These are phyloP conservation scores for Zoanthus solanderi DNA, from an alignment of 92 coral and sea anemone species.

Conservation along the genomic window DNA sequence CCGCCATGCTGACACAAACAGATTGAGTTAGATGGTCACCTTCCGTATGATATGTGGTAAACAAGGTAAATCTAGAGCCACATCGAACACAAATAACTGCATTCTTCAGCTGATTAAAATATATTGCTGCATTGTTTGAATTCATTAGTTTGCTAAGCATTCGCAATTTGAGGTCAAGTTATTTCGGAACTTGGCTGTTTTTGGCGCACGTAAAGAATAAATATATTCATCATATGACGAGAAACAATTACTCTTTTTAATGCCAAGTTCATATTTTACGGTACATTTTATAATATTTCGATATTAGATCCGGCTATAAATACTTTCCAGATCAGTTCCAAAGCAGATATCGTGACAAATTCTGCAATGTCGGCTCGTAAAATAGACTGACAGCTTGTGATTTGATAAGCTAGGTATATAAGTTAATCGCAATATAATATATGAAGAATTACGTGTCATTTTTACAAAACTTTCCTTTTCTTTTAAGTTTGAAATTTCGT, in stretches of 20 bases:
- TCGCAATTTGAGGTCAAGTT: background rate
- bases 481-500: too few species aligned
- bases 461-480: too few species aligned
- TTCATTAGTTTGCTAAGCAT: background rate
- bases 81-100: background rate
- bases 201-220: background rate
- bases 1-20: background rate
- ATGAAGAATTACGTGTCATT: background rate
- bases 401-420: background rate
- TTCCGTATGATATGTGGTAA: background rate
- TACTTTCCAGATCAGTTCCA: background rate
- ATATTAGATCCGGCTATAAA: background rate
- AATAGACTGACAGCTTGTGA: background rate
- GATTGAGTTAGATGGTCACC: too few species aligned
- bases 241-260: background rate
- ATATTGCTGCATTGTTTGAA: slow-evolving; percentile 28
- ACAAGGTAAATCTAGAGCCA: background rate
- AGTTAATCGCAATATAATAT: background rate
- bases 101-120: background rate
- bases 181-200: too few species aligned
- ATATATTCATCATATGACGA: background rate
- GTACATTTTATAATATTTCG: background rate
- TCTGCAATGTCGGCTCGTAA: background rate
- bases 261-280: background rate
- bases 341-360: background rate